phyloP scores from a whole-genome alignment of 2,797 vertebrate species.

The Microchirus variegatus region DNA sequence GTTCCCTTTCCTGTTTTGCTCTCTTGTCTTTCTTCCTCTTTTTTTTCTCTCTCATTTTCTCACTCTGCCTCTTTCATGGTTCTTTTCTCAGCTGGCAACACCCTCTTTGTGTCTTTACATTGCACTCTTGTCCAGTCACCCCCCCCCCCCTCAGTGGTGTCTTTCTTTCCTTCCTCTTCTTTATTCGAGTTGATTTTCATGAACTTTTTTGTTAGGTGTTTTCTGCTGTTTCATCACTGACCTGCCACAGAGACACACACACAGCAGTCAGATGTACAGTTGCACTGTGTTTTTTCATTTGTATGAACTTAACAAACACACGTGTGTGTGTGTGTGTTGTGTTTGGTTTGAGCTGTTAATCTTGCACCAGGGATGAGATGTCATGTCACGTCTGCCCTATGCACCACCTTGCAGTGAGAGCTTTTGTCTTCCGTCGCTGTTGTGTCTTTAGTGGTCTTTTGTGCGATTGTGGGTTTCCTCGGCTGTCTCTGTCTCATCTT shows the following conservation, averaged over 20 bases:
- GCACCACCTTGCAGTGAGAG: conserved; percentile 33
- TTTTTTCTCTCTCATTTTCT: conserved; percentile 47
- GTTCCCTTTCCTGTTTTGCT: conserved; percentile 69
- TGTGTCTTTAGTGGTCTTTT: conserved; percentile 5
- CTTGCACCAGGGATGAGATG: conserved; percentile 32
- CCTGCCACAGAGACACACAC: neutral
- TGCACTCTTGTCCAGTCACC: conserved; percentile 50
- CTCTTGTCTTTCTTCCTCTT: conserved; percentile 56
- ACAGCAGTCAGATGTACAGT: conserved; percentile 76
- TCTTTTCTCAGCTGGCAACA: conserved; percentile 57
- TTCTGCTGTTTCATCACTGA: conserved; percentile 29
- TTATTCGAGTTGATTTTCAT: conserved; percentile 47
- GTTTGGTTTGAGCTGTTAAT: conserved; percentile 37
- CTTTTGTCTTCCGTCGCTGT: conserved; percentile 27
- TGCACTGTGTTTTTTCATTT: conserved; percentile 65
- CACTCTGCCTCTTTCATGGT: conserved; percentile 59
- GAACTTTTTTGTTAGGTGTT: conserved; percentile 39
- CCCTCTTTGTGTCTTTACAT: conserved; percentile 57
- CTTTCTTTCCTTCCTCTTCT: conserved; percentile 38
- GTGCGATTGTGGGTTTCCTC: conserved; percentile 62
- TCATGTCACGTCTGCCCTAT: conserved; percentile 7
- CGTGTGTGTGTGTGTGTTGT: conserved; percentile 20
- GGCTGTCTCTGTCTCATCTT: conserved; percentile 68
- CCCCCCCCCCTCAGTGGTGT: conserved; percentile 21
- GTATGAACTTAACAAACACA: conserved; percentile 8